phyloP scores from a whole-genome alignment of 1,140 invertebrate genomes.

The Triops cancriformis region DNA sequence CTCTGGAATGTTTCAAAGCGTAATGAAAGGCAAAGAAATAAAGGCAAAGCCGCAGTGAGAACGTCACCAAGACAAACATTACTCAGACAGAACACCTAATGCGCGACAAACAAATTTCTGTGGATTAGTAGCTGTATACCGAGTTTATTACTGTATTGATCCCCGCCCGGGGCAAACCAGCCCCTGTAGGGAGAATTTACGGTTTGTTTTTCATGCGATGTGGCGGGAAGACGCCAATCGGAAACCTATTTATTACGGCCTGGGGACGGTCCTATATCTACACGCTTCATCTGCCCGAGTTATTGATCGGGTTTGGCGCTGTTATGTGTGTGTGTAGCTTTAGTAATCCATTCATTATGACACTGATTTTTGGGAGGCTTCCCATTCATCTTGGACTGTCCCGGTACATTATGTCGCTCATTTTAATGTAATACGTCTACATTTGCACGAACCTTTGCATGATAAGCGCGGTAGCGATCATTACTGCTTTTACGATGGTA shows the following conservation, averaged over 20 bases:
- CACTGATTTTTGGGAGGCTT: not conserved
- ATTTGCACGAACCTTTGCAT: too few species aligned
- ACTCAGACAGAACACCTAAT: not conserved
- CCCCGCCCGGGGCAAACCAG: not conserved
- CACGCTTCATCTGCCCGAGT: not conserved
- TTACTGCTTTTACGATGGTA: too few species aligned
- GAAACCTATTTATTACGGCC: not conserved
- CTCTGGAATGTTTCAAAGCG: not conserved
- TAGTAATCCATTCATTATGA: not conserved
- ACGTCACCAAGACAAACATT: not conserved
- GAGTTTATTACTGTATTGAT: conserved; percentile 2
- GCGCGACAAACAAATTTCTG: not conserved
- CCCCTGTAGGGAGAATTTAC: not conserved
- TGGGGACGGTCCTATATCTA: not conserved
- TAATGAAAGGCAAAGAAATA: not conserved
- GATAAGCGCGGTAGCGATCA: too few species aligned
- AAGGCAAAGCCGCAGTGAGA: not conserved
- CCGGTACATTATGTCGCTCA: too few species aligned
- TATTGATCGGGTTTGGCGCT: not conserved
- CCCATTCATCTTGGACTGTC: too few species aligned
- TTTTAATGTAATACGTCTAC: too few species aligned
- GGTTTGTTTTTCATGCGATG: not conserved
- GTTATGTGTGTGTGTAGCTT: not conserved
- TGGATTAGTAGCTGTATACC: not conserved
- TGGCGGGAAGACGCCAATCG: not conserved